Percentiles rank a stretch among this genome's conserved stretches.
Evolutionary conservation across 2,797 vertebrate genomes (phyloP).

Genomic region (Oreochromis grahami): DNA sequence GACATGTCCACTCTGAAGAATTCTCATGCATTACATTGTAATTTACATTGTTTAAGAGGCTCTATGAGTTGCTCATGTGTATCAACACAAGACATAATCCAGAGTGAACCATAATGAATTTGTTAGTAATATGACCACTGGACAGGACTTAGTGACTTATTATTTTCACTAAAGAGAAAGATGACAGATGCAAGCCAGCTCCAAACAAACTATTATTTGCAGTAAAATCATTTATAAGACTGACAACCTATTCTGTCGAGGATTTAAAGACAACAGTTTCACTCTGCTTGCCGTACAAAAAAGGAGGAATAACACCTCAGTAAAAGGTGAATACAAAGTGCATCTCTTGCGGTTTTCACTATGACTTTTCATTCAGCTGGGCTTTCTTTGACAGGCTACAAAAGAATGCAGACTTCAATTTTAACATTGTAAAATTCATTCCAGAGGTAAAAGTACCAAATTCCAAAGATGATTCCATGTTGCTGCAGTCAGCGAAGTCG

Average conservation of each 20-base stretch:
- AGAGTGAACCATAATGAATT: background rate
- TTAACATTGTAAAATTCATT: slow-evolving; percentile 60
- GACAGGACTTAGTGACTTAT: slow-evolving; percentile 5
- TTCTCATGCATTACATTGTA: background rate
- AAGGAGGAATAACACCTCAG: slow-evolving; percentile 21
- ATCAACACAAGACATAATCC: background rate
- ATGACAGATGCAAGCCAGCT: slow-evolving; percentile 21
- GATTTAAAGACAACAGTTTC: slow-evolving; percentile 28
- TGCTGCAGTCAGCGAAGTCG: slow-evolving; percentile 53
- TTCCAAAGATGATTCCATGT: slow-evolving; percentile 67
- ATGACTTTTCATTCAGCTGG: slow-evolving; percentile 45
- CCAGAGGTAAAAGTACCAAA: slow-evolving; percentile 57
- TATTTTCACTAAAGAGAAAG: slow-evolving; percentile 4
- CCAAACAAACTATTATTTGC: slow-evolving; percentile 7
- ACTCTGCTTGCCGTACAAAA: slow-evolving; percentile 44
- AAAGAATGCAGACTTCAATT: slow-evolving; percentile 72
- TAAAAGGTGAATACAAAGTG: slow-evolving; percentile 47
- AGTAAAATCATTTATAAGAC: slow-evolving; percentile 20
- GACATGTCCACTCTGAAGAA: slow-evolving; percentile 26
- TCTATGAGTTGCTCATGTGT: background rate
- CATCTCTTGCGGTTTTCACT: slow-evolving; percentile 51
- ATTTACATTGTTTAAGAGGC: background rate
- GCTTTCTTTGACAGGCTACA: slow-evolving; percentile 55
- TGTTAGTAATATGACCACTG: slow-evolving; percentile 18
- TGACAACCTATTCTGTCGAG: slow-evolving; percentile 36